Evolutionary conservation across 2,888 invertebrate genomes (phyloP).

Genomic region (Patella caerulea): DNA sequence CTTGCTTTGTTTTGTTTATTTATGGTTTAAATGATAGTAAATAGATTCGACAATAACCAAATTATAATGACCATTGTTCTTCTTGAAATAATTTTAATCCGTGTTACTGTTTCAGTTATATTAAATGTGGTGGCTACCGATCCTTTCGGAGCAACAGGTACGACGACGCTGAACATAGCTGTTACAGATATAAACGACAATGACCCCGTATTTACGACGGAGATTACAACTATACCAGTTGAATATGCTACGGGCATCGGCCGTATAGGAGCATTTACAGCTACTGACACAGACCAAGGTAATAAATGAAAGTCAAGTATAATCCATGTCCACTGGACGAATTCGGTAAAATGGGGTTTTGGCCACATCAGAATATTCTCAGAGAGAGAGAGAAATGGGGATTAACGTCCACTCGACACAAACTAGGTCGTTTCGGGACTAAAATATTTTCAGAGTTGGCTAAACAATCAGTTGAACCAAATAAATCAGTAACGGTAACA

Average conservation of each 20-base stretch:
- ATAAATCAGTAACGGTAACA: too few relatives aligned
- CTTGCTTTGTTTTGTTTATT: too few relatives aligned
- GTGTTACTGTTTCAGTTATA: background rate
- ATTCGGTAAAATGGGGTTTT: background rate
- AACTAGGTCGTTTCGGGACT: too few relatives aligned
- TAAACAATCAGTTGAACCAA: too few relatives aligned
- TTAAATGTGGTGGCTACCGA: constrained; percentile 13
- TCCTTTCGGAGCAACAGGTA: constrained; percentile 13
- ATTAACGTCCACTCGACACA: too few relatives aligned
- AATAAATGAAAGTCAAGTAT: background rate
- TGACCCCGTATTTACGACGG: constrained; percentile 13
- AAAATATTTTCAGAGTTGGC: too few relatives aligned
- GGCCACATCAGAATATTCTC: too few relatives aligned
- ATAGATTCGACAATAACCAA: too few relatives aligned
- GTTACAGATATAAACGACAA: constrained; percentile 14
- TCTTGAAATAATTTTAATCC: too few relatives aligned
- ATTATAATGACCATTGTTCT: too few relatives aligned
- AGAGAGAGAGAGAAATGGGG: too few relatives aligned
- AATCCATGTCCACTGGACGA: background rate
- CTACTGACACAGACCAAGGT: constrained; percentile 13
- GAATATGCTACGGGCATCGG: background rate
- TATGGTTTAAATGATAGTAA: too few relatives aligned
- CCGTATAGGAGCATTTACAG: constrained; percentile 5
- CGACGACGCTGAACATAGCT: constrained; percentile 7
- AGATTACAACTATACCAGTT: constrained; percentile 5